Base-by-base conservation (phyloP, 2,888 invertebrate species). In the Andrena bucephala region DNA sequence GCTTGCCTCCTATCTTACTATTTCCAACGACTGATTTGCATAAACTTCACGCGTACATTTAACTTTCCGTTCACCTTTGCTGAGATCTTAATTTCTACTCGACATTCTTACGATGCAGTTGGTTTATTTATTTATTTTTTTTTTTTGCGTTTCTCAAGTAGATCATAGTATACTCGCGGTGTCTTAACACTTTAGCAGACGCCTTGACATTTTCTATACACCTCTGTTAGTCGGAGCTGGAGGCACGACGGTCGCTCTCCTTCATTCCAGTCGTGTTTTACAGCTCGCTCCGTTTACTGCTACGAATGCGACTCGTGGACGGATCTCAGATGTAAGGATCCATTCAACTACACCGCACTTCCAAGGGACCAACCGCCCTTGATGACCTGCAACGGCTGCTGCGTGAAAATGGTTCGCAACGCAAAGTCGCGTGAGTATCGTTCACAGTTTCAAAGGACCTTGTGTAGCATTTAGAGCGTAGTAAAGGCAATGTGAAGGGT, bases 251-350 rank as follows among this genome's bases (percentile, higher is more conserved):
- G 3, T 2, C 20, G 42, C 20, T 42, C 13, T 16, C 1, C 24
- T 63, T 76, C 31, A 86, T 69, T 20, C 13, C 2, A 1, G 1
- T 33, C 63, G 4, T 83, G 6, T 76, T 82, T 85, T 68, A 77
- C 95, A 98, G 98, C 98, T 88, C 96, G 98, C 89, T 97, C 97
- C 89, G 97, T 98, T 92, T 97, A 97, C 94, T 98, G 98, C 94
- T 98, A 98, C 95, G 98, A 98, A 94, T 98, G 98, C 93, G 98
- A 98, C 94, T 98, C 98, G 89, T 98, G 98, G 97, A 97, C 97
- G 83, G 98, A 98, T 95, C 95, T 96, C 31, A 95, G 98, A 87
- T 98, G 98, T 94, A 97, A 97, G 93, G 98, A 98, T 94, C 98
- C 98, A 0, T 98, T 98, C 95, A 98, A 98, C 95, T 98, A 98